Percentiles rank a stretch among this genome's conserved stretches.
phyloP scores from a whole-genome alignment of 2,113 vertebrate species.

The Tringa solitaria region DNA sequence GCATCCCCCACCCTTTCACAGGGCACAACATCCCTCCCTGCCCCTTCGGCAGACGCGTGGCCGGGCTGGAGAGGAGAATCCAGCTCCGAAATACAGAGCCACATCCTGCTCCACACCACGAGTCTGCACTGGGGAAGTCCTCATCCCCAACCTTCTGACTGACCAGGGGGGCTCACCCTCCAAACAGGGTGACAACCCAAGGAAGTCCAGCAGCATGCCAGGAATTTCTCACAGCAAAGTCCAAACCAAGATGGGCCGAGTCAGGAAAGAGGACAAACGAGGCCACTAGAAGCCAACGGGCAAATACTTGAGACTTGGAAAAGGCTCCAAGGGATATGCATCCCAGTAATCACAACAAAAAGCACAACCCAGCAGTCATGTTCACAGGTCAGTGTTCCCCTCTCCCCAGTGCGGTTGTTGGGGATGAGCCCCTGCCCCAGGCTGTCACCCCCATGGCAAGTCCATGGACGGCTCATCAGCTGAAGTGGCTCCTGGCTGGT shows the following conservation, averaged over 20 bases:
- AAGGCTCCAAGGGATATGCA: not conserved
- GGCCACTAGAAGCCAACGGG: not conserved
- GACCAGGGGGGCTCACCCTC: not conserved
- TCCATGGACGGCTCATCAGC: fast-evolving
- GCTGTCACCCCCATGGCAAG: not conserved
- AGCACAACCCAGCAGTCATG: not conserved
- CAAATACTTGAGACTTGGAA: not conserved
- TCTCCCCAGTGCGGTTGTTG: not conserved
- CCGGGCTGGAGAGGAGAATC: not conserved
- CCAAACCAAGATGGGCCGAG: not conserved
- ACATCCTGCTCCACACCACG: not conserved
- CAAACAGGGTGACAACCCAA: fast-evolving
- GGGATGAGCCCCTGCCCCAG: not conserved
- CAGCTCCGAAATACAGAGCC: not conserved
- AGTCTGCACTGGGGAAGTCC: fast-evolving
- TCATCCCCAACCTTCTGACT: not conserved
- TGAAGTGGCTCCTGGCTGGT: not conserved
- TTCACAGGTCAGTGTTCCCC: not conserved
- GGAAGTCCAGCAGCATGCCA: not conserved
- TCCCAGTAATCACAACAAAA: not conserved
- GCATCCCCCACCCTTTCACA: not conserved
- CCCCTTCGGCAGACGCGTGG: fast-evolving
- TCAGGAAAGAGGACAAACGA: not conserved
- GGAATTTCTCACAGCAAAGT: not conserved
- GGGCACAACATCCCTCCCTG: no score